These are phyloP conservation scores for Pelecanus crispus DNA, from an alignment of 2,113 vertebrate species.

Conservation along the genomic window DNA sequence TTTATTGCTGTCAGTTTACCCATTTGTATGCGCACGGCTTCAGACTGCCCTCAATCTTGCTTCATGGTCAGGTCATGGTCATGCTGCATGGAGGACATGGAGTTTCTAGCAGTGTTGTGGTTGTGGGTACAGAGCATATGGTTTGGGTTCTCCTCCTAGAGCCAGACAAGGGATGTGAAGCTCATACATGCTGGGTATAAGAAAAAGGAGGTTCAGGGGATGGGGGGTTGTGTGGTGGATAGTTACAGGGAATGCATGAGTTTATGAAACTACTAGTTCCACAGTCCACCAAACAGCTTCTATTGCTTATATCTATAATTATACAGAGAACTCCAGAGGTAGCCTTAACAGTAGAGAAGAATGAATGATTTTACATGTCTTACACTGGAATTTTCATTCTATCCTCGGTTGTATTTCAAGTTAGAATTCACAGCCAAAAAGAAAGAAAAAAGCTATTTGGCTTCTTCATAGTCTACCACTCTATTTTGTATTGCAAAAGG, in stretches of 20 bases:
- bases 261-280: not conserved
- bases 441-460: not conserved
- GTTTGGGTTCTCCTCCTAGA: not conserved
- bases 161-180: not conserved
- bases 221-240: not conserved
- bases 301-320: not conserved
- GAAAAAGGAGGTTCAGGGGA: not conserved
- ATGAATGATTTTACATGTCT: not conserved
- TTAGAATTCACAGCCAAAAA: not conserved
- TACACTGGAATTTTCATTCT: not conserved
- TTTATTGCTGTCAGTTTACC: not conserved
- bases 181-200: not conserved
- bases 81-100: fast-evolving
- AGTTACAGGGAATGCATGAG: not conserved
- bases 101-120: not conserved
- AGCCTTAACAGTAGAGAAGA: not conserved
- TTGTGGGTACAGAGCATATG: not conserved
- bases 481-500: not conserved
- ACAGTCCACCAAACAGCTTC: not conserved
- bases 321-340: not conserved
- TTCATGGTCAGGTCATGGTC: not conserved
- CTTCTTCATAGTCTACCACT: not conserved
- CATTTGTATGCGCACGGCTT: not conserved
- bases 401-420: not conserved
- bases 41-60: not conserved